Percentiles rank a stretch among this genome's conserved stretches.
Evolutionary conservation across 92 coral and sea anemone genomes (phyloP).

Genomic region (Zoanthus gigantus): DNA sequence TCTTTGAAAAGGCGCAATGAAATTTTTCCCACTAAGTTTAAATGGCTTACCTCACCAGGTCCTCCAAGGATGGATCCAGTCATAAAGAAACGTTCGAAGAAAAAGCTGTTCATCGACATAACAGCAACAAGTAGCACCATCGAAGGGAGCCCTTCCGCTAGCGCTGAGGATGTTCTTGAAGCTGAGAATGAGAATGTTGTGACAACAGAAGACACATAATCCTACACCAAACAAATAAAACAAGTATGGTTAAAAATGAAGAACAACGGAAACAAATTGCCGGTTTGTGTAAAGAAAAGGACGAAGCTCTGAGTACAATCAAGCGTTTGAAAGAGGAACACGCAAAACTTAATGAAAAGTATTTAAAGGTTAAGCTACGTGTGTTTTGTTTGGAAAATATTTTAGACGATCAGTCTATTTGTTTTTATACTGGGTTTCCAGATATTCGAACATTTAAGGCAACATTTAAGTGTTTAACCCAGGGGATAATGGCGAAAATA

Average conservation of each 20-base stretch:
- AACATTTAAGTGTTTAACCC: conserved; percentile 17
- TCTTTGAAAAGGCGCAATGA: too few species aligned
- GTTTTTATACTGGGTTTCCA: conserved; percentile 25
- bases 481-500: conserved; percentile 19
- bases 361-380: conserved; percentile 38
- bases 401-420: conserved; percentile 21
- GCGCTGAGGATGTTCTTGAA: conserved; percentile 17
- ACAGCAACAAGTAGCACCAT: too few species aligned
- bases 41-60: too few species aligned
- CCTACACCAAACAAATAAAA: not conserved
- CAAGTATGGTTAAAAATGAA: not conserved
- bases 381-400: conserved; percentile 46
- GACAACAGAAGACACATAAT: not conserved
- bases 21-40: too few species aligned
- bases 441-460: not conserved
- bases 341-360: conserved; percentile 26
- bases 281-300: conserved; percentile 34
- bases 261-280: conserved; percentile 43
- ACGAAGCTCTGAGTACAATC: conserved; percentile 30
- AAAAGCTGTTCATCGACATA: too few species aligned
- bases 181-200: conserved; percentile 10
- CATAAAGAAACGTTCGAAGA: too few species aligned
- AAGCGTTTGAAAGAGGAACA: conserved; percentile 19
- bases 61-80: too few species aligned
- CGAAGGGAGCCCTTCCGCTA: too few species aligned